Conservation (phyloP, 1,140 invertebrate genomes). For the Penaeus japonicus region DNA sequence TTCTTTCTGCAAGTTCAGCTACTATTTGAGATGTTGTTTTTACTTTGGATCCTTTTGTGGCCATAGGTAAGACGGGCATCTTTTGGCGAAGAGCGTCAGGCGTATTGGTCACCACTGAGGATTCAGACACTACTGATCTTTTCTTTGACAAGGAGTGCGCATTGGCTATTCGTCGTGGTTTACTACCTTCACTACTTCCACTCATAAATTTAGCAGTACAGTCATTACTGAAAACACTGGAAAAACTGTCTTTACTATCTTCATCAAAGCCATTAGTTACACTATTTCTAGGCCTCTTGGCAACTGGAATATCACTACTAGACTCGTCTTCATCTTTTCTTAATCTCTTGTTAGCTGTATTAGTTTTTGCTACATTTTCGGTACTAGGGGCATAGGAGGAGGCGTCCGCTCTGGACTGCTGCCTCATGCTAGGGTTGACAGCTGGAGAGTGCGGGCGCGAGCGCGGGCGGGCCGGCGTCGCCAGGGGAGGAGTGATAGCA, state of each 20-base stretch:
- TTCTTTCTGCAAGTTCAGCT: constrained; percentile 72
- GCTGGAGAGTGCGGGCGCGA: constrained; percentile 39
- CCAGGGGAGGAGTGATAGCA: constrained; percentile 44
- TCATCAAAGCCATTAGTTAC: constrained; percentile 59
- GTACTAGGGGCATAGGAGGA: constrained; percentile 55
- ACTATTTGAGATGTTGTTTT: constrained; percentile 86
- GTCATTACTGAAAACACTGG: constrained; percentile 56
- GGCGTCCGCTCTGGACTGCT: constrained; percentile 41
- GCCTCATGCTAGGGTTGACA: constrained; percentile 24
- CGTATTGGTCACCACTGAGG: not conserved
- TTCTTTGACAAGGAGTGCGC: constrained; percentile 23
- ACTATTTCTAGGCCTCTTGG: constrained; percentile 58
- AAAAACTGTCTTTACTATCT: constrained; percentile 60
- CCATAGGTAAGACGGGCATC: constrained; percentile 41
- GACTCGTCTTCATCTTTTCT: constrained; percentile 67
- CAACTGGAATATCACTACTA: constrained; percentile 54
- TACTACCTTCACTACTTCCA: constrained; percentile 43
- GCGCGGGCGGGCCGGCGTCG: constrained; percentile 37
- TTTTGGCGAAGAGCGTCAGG: constrained; percentile 45
- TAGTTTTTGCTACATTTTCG: constrained; percentile 68
- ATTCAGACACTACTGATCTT: constrained; percentile 26
- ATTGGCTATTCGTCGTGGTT: constrained; percentile 30
- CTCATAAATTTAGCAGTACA: constrained; percentile 42
- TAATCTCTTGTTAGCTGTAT: constrained; percentile 72
- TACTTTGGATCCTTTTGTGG: constrained; percentile 67